Base-by-base conservation (phyloP, 1,140 invertebrate species). In the Tetranychus cinnabarinus region DNA sequence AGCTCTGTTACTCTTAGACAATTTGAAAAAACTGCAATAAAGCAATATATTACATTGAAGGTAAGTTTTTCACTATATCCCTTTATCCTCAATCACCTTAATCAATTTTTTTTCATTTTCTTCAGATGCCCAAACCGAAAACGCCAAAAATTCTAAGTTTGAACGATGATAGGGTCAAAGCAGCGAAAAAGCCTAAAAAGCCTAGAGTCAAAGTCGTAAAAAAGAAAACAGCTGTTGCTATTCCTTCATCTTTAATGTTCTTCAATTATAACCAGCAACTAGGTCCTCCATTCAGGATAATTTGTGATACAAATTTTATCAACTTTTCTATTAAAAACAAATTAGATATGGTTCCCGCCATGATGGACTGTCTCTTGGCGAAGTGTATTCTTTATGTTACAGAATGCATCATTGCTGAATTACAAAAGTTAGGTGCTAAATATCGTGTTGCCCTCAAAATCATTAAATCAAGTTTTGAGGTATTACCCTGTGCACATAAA, bases 311-410 rank as follows among this genome's bases (percentile, higher is more conserved):
- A 1, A 99, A 99, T 76, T 99, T 99, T 69, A 83, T 99, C 3
- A 98, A 98, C 70, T 97, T 98, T 72, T 91, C 93, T 0, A 92
- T 99, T 39, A 95, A 96, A 76, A 95, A 96, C 70, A 97, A 97
- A 77, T 73, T 99, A 60, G 96, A 99, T 70, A 84, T 99, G 56
- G 80, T 96, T 58, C 82, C 95, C 70, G 88, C 85, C 66, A 95
- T 98, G 88, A 97, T 97, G 91, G 89, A 97, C 68, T 98, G 93
- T 73, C 75, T 99, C 1, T 97, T 96, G 75, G 93, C 93, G 12
- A 98, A 97, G 76, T 96, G 93, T 72, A 92, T 92, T 69, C 92
- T 93, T 1, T 98, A 98, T 68, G 83, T 99, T 63, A 96, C 95
- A 1, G 95, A 98, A 68, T 99, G 96, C 79, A 93, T 99, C 1